phyloP scores from a whole-genome alignment of 2,888 invertebrate species.

The Plemyria rubiginata region DNA sequence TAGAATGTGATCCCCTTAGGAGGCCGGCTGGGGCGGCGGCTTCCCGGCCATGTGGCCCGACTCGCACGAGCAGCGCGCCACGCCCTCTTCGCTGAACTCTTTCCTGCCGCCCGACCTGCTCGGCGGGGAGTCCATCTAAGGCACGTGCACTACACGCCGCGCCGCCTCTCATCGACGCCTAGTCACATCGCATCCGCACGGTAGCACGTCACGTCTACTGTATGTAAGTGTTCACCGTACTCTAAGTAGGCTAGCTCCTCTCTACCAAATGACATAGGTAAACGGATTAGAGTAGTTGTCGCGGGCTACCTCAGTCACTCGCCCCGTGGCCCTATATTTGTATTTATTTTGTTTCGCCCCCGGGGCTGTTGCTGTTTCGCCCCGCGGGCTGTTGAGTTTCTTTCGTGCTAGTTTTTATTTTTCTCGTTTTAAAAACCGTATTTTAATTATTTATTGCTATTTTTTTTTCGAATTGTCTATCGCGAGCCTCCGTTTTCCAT shows the following conservation, averaged over 20 bases:
- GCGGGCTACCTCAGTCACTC: slow-evolving; percentile 79
- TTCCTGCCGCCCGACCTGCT: slow-evolving; percentile 95
- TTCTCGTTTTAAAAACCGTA: slow-evolving; percentile 76
- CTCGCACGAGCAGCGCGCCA: slow-evolving; percentile 91
- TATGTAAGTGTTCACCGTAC: slow-evolving; percentile 37
- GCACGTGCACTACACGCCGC: slow-evolving; percentile 17
- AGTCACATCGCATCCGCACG: slow-evolving; percentile 66
- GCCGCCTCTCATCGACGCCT: slow-evolving; percentile 53
- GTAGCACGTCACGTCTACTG: slow-evolving; percentile 28
- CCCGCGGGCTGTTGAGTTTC: slow-evolving; percentile 77
- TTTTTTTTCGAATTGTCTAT: slow-evolving; percentile 69
- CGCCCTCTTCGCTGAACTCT: slow-evolving; percentile 93
- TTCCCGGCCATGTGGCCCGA: slow-evolving; percentile 88
- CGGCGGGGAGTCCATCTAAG: slow-evolving; percentile 93
- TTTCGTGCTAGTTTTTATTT: slow-evolving; percentile 75
- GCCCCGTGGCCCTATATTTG: slow-evolving; percentile 81
- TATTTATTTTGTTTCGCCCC: slow-evolving; percentile 83
- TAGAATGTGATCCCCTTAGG: too few relatives aligned
- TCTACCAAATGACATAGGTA: slow-evolving; percentile 52
- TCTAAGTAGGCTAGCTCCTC: slow-evolving; percentile 36
- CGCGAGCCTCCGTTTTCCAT: slow-evolving; percentile 81
- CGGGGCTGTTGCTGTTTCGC: slow-evolving; percentile 82
- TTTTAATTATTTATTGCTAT: slow-evolving; percentile 79
- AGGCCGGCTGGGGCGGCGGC: slow-evolving; percentile 69
- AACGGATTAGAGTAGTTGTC: slow-evolving; percentile 56